Evolutionary conservation across 2,888 invertebrate species (phyloP), one percentile per base, ranked within the genome.

Genomic region (Hesperia comma): DNA sequence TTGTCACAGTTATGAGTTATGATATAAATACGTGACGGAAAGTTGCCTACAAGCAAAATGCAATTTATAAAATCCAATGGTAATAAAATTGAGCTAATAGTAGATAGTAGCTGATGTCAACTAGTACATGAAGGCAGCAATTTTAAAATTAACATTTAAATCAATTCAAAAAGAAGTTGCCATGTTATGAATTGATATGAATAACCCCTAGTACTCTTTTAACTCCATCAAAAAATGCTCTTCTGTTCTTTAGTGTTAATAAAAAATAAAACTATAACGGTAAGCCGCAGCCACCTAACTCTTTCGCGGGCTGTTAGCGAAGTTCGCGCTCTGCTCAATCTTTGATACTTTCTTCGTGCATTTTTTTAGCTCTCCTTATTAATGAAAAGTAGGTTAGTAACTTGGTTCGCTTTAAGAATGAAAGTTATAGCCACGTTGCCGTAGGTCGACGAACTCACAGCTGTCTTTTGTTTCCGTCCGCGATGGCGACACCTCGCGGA

Each of bases 321-420:
- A 92, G 84, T 92, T 92, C 90, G 88, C 90, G 87, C 87, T 82
- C 79, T 87, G 88, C 90, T 91, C 92, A 92, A 92, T 92, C 92
- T 92, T 91, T 92, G 92, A 92, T 92, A 92, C 92, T 92, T 91
- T 90, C 92, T 90, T 92, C 91, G 84, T 91, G 91, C 90, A 91
- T 92, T 92, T 92, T 90, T 92, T 92, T 90, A 92, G 91, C 89
- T 88, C 85, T 86, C 86, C 91, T 91, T 92, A 92, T 92, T 92
- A 92, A 92, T 92, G 92, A 92, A 92, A 92, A 92, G 92, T 92
- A 91, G 92, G 92, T 92, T 92, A 92, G 88, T 90, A 92, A 92
- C 91, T 91, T 90, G 84, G 87, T 88, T 86, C 87, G 84, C 86
- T 88, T 88, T 86, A 90, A 92, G 92, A 92, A 92, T 90, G 92